Evolutionary conservation across 2,888 invertebrate species (phyloP), one percentile per base, ranked within the genome.

Genomic region (Penaeus monodon): DNA sequence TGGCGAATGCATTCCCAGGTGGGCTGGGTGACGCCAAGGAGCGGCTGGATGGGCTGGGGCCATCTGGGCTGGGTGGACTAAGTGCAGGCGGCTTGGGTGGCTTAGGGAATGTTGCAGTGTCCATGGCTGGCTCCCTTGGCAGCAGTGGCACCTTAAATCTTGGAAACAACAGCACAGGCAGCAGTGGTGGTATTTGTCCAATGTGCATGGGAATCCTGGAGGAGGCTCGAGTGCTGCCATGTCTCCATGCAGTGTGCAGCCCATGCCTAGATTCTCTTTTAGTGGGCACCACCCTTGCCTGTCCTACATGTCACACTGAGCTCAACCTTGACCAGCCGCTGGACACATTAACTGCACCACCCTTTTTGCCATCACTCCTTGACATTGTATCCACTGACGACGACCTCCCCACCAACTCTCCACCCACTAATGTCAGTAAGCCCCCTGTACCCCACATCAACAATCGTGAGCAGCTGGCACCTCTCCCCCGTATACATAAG

Each of bases 301-400:
- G 93, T 93, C 91, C 93, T 93, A 86, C 91, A 93, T 90, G 92
- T 91, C 91, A 92, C 93, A 93, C 91, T 93, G 93, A 91, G 92
- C 86, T 90, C 84, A 90, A 90, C 91, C 90, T 88, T 92, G 90
- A 89, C 82, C 84, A 87, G 38, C 90, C 89, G 66, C 84, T 90
- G 64, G 91, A 91, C 38, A 89, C 90, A 49, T 77, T 87, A 7
- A 44, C 44, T 8, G n/a, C 87, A n/a, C 83, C 79, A 49, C 49
- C 84, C 63, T 84, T 84, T 63, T 49, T 88, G 12, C 84, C 88
- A 38, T 84, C 84, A 77, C 81, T 89, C 86, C 89, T 90, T 66
- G 86, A 91, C 91, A 78, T 91, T 91, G 90, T 91, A 91, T 82
- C 91, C 91, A n/a, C 90, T 63, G 90, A 90, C 80, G 89, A 90